Percentiles rank a stretch among this genome's conserved stretches.
These are phyloP conservation scores for Tachuris rubrigastra DNA, from an alignment of 2,113 vertebrate genomes.

Conservation along the genomic window DNA sequence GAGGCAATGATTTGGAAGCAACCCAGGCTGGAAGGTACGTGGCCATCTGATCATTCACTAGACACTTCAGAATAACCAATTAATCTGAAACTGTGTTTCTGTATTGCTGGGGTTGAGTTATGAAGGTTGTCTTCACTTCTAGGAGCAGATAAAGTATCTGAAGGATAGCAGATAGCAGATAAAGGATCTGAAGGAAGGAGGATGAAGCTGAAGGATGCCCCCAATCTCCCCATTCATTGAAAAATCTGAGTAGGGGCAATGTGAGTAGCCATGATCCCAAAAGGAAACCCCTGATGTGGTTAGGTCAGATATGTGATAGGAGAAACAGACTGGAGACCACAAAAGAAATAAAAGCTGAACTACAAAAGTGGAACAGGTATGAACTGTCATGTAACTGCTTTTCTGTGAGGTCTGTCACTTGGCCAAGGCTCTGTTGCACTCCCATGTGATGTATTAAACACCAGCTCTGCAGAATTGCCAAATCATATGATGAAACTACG, in stretches of 20 bases:
- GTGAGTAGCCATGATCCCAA: not conserved
- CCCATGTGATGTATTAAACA: not conserved
- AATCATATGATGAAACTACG: not conserved
- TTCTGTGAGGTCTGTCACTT: not conserved
- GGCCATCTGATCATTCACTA: rapidly evolving
- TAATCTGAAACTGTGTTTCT: not conserved
- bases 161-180: not conserved
- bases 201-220: not conserved
- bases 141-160: not conserved
- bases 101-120: not conserved
- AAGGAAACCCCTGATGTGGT: not conserved
- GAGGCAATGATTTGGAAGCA: not conserved
- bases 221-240: not conserved
- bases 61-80: not conserved
- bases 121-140: not conserved
- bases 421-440: not conserved
- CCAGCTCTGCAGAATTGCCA: not conserved
- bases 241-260: not conserved
- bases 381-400: not conserved
- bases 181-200: not conserved
- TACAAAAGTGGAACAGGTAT: not conserved
- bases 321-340: not conserved
- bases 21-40: not conserved
- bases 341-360: not conserved
- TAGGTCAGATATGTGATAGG: not conserved